These are phyloP conservation scores for Erinaceus europaeus DNA, from an alignment of 2,113 vertebrate species.

Conservation along the genomic window DNA sequence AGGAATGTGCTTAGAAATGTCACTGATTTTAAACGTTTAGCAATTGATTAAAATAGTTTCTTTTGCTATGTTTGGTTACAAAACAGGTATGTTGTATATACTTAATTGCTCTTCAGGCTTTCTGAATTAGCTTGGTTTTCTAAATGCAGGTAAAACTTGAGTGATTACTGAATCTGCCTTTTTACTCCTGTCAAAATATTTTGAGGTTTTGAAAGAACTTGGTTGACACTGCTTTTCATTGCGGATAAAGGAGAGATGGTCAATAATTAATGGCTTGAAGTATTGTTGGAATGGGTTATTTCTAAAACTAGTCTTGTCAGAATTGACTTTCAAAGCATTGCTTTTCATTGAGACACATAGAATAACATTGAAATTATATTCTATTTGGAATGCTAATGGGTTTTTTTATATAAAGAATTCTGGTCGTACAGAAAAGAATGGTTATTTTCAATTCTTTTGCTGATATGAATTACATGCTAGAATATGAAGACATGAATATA, in stretches of 20 bases:
- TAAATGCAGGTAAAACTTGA: conserved; percentile 37
- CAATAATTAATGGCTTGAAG: conserved; percentile 71
- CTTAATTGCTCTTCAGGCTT: conserved; percentile 56
- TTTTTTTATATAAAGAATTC: conserved; percentile 43
- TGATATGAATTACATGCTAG: conserved; percentile 18
- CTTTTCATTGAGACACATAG: conserved; percentile 6
- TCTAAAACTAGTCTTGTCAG: conserved; percentile 63
- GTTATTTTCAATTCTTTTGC: background rate
- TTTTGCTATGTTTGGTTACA: conserved; percentile 42
- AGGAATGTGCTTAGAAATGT: conserved; percentile 39
- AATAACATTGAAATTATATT: background rate
- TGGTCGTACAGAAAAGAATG: conserved; percentile 4
- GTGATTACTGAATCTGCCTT: conserved; percentile 50
- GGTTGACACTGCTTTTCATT: conserved; percentile 68
- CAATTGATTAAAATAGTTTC: conserved; percentile 33
- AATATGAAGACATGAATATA: conserved; percentile 21
- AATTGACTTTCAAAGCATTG: conserved; percentile 65
- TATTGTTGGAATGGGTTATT: conserved; percentile 64
- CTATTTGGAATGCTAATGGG: background rate
- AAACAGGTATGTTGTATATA: conserved; percentile 54
- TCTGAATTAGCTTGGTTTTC: conserved; percentile 46
- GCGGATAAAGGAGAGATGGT: conserved; percentile 74
- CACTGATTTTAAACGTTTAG: conserved; percentile 6
- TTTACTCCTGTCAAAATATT: conserved; percentile 57
- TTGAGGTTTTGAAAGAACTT: conserved; percentile 57